Percentiles rank a stretch among this genome's conserved stretches.
phyloP scores from a whole-genome alignment of 2,113 vertebrate species.

The Dicerorhinus sumatrensis region DNA sequence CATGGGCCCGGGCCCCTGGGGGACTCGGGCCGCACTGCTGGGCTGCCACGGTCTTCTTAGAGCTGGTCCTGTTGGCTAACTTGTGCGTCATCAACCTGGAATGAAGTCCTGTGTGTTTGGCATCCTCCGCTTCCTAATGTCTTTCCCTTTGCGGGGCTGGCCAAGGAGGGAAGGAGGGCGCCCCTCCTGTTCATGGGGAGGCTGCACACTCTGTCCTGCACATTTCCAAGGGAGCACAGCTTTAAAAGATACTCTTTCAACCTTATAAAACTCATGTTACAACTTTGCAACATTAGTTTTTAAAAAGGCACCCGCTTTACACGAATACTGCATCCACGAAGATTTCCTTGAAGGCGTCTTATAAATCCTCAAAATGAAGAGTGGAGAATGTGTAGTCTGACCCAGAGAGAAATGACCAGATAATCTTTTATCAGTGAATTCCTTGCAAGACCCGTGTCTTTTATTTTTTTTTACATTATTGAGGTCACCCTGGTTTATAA shows the following conservation, averaged over 20 bases:
- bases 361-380: background rate
- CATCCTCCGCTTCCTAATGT: fast-evolving
- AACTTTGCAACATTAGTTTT: background rate
- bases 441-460: no score
- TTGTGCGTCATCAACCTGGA: fast-evolving
- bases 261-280: background rate
- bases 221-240: fast-evolving
- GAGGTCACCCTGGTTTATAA: no score
- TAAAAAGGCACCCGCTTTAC: background rate
- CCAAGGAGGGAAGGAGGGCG: fast-evolving
- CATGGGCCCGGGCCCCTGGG: fast-evolving
- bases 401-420: background rate
- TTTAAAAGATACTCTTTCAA: background rate
- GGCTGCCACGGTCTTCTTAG: fast-evolving
- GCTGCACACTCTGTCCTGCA: fast-evolving
- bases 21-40: background rate
- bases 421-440: background rate
- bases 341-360: background rate
- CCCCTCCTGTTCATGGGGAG: background rate
- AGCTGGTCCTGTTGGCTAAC: no score
- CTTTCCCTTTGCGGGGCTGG: fast-evolving
- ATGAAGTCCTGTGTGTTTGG: background rate
- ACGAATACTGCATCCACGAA: background rate
- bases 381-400: background rate
- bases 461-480: no score